These are phyloP conservation scores for Apamea crenata DNA, from an alignment of 2,888 invertebrate species.

Conservation along the genomic window DNA sequence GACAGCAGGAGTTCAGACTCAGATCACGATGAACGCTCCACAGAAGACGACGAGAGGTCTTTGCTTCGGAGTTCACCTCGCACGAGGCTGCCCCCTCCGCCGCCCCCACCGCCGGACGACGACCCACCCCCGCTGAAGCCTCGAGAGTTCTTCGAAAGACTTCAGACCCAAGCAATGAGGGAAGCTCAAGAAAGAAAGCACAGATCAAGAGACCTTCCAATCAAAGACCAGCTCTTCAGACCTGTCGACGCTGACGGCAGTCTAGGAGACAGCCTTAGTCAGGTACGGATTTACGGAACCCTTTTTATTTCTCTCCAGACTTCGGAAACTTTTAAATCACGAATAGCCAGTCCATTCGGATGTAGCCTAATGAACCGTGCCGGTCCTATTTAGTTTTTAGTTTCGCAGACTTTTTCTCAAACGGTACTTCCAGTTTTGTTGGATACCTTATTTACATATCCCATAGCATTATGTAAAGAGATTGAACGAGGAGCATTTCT, in stretches of 20 bases:
- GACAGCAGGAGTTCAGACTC: slow-evolving; percentile 88
- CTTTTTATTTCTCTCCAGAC: slow-evolving; percentile 40
- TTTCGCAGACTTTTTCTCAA: slow-evolving; percentile 74
- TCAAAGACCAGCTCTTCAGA: slow-evolving; percentile 83
- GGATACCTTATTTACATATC: slow-evolving; percentile 76
- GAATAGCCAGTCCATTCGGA: slow-evolving; percentile 70
- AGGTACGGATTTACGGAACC: slow-evolving; percentile 76
- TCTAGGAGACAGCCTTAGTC: slow-evolving; percentile 88
- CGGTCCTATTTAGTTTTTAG: slow-evolving; percentile 76
- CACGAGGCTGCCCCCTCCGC: slow-evolving; percentile 85
- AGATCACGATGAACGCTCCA: slow-evolving; percentile 88
- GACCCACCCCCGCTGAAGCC: slow-evolving; percentile 90
- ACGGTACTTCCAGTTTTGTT: slow-evolving; percentile 72
- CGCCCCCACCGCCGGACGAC: slow-evolving; percentile 86
- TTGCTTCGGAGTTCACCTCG: slow-evolving; percentile 86
- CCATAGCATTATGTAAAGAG: slow-evolving; percentile 73
- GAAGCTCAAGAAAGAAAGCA: slow-evolving; percentile 83
- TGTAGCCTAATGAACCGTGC: slow-evolving; percentile 81
- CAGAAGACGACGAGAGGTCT: slow-evolving; percentile 87
- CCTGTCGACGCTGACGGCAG: slow-evolving; percentile 86
- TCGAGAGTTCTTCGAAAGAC: slow-evolving; percentile 89
- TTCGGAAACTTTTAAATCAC: slow-evolving; percentile 72
- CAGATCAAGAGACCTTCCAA: slow-evolving; percentile 76
- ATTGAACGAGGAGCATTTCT: slow-evolving; percentile 59
- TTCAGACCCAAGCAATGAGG: slow-evolving; percentile 88